Base-by-base conservation (phyloP, 2,113 vertebrate species). In the Australoheros scitulus region DNA sequence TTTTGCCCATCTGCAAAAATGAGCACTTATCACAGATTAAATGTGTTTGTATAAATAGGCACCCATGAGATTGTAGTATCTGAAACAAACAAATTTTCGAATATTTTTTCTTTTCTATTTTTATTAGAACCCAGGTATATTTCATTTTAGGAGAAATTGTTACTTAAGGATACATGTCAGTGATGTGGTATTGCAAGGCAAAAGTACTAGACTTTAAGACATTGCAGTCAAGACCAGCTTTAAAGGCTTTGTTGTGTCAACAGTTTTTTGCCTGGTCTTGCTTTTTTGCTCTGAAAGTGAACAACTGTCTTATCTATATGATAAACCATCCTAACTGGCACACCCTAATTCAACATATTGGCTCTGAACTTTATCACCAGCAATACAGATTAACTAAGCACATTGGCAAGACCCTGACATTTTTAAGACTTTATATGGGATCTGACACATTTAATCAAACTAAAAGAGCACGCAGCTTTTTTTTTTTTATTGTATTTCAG, bases 401-500 rank as follows among this genome's bases (percentile, higher is more conserved):
- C 83, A 87, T 63, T 90, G 86, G 84, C 86, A 91, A 78, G 61
- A 81, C 22, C 60, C 60, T 80, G 76, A 84, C 86, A 61, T 76
- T 77, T 79, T 87, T 41, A 85, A 83, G 68, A 89, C 82, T 80
- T 89, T 84, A 79, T 76, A 85, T 58, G 34, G 32, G 77, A 32
- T 79, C 86, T 84, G 22, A 80, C 63, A 57, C 52, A 84, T 89
- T 87, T 79, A 82, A 92, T 93, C 81, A 86, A 85, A 88, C 76
- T 77, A 52, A 86, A 80, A 81, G 55, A 81, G 75, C 65, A 81
- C 61, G 81, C 52, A 29, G 50, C 26, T 83, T 72, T 29, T 58
- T n/a, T n/a, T 58, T 34, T 29, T 82, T 92, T 85, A 87, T 83
- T 91, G 59, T 79, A 89, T 82, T 88, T 88, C 26, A 74, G 61